These are phyloP conservation scores for Peromyscus aztecus DNA, from an alignment of 2,797 vertebrate species.

Conservation along the genomic window DNA sequence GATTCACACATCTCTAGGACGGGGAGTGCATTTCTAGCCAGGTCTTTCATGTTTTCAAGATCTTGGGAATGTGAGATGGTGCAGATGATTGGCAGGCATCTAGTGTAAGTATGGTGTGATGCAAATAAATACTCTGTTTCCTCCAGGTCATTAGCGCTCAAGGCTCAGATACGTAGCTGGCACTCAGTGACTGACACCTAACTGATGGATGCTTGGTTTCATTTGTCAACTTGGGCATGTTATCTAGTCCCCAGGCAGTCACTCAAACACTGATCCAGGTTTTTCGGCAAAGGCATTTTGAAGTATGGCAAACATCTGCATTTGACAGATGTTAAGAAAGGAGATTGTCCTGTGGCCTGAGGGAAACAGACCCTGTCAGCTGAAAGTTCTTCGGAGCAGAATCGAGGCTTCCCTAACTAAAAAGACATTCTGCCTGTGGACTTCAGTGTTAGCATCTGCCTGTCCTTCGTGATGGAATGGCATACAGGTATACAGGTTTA, in stretches of 20 bases:
- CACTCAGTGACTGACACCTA: not conserved
- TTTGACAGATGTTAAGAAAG: not conserved
- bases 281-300: not conserved
- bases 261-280: not conserved
- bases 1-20: not conserved
- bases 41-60: conserved; percentile 30
- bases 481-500: not conserved
- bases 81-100: not conserved
- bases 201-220: not conserved
- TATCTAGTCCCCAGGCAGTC: not conserved
- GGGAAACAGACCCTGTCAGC: not conserved
- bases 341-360: not conserved
- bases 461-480: not conserved
- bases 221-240: conserved; percentile 9
- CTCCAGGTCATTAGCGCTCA: not conserved
- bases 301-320: not conserved
- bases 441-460: not conserved
- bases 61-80: not conserved
- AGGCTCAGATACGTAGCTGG: not conserved
- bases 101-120: not conserved
- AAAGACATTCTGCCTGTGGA: conserved; percentile 12
- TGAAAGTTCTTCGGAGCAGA: conserved; percentile 12
- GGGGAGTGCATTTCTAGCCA: not conserved
- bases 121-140: not conserved
- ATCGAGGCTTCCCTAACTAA: not conserved